Evolutionary conservation across 1,140 invertebrate genomes (phyloP).

Genomic region (Leguminivora glycinivorella): DNA sequence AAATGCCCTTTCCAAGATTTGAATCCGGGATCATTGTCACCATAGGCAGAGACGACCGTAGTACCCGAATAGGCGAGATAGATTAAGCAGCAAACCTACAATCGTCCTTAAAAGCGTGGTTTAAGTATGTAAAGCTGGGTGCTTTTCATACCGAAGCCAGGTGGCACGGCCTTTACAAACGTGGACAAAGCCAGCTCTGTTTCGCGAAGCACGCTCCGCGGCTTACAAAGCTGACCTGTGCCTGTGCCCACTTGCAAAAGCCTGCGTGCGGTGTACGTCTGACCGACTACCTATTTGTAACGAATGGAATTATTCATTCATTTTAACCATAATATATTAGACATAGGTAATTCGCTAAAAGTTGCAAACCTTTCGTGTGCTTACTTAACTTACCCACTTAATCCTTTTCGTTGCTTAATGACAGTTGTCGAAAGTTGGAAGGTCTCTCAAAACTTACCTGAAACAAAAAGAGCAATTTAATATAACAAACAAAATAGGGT

Average conservation of each 20-base stretch:
- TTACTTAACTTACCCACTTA: background rate
- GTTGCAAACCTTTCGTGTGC: background rate
- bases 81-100: background rate
- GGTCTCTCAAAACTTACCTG: constrained; percentile 50
- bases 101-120: background rate
- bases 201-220: background rate
- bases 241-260: constrained; percentile 13
- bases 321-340: background rate
- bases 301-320: background rate
- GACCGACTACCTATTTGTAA: background rate
- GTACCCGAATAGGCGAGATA: no score
- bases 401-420: background rate
- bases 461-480: constrained; percentile 46
- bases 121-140: background rate
- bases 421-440: background rate
- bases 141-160: constrained; percentile 10
- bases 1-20: no score
- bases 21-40: no score
- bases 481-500: background rate
- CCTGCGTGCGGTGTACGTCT: background rate
- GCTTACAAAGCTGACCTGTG: constrained; percentile 9
- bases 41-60: no score
- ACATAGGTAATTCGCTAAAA: background rate
- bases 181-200: constrained; percentile 3
- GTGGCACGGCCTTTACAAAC: constrained; percentile 10